phyloP scores from a whole-genome alignment of 2,113 vertebrate genomes.

The Hipposideros armiger region DNA sequence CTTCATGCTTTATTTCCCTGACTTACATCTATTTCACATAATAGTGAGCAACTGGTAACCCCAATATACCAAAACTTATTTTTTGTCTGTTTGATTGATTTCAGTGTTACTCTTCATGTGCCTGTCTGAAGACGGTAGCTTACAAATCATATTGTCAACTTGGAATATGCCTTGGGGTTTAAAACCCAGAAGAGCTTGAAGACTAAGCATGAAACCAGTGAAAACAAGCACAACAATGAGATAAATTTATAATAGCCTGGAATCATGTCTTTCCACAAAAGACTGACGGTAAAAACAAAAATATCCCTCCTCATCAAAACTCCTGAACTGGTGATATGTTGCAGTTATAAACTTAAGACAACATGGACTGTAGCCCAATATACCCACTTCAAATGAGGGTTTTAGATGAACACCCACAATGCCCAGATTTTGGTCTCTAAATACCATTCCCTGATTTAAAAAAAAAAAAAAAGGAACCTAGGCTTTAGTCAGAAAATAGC shows the following conservation, averaged over 20 bases:
- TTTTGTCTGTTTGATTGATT: slow-evolving; percentile 2
- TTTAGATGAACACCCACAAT: background rate
- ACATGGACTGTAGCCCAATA: background rate
- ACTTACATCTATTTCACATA: background rate
- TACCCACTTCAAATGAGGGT: background rate
- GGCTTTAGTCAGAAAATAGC: background rate
- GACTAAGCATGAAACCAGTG: slow-evolving; percentile 34
- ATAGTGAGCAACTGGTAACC: background rate
- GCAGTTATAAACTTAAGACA: background rate
- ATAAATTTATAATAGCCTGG: background rate
- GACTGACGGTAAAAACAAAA: background rate
- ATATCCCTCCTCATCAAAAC: background rate
- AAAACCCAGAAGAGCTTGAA: slow-evolving; percentile 7
- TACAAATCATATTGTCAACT: slow-evolving; percentile 26
- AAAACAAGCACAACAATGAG: slow-evolving; percentile 4
- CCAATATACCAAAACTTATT: background rate
- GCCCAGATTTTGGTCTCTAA: slow-evolving; percentile 44
- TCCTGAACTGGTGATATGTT: background rate
- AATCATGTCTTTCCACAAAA: background rate
- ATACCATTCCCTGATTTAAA: background rate
- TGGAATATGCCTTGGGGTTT: slow-evolving; percentile 17
- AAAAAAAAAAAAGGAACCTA: background rate
- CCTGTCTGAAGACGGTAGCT: background rate
- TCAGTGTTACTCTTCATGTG: background rate
- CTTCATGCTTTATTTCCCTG: background rate